These are phyloP conservation scores for Meganola albula DNA, from an alignment of 2,888 invertebrate species.

Conservation along the genomic window DNA sequence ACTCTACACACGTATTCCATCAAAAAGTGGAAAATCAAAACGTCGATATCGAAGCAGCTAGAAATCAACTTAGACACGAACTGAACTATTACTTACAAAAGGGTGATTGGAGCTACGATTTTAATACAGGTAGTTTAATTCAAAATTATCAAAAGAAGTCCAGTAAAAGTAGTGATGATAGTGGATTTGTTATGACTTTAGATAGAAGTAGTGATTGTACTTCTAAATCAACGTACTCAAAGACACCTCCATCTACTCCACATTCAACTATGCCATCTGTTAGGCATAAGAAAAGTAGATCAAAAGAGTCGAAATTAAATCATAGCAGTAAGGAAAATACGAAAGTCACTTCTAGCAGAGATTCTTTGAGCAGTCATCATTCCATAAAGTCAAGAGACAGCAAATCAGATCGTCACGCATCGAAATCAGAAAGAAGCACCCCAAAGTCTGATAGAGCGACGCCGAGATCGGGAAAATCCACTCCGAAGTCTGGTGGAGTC, in stretches of 20 bases:
- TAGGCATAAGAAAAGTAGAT: slow-evolving; percentile 68
- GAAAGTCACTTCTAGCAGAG: slow-evolving; percentile 68
- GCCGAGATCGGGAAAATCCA: slow-evolving; percentile 61
- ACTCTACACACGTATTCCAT: slow-evolving; percentile 78
- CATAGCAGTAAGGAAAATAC: slow-evolving; percentile 55
- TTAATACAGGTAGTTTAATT: slow-evolving; percentile 68
- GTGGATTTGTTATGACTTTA: slow-evolving; percentile 72
- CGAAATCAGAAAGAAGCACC: slow-evolving; percentile 69
- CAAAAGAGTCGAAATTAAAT: slow-evolving; percentile 67
- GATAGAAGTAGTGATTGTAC: slow-evolving; percentile 73
- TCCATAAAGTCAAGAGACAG: slow-evolving; percentile 70
- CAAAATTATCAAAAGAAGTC: slow-evolving; percentile 74
- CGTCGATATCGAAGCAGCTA: slow-evolving; percentile 65
- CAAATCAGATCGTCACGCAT: slow-evolving; percentile 67
- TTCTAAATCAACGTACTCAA: slow-evolving; percentile 69
- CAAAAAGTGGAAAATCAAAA: slow-evolving; percentile 62
- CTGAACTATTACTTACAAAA: slow-evolving; percentile 71
- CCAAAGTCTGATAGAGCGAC: slow-evolving; percentile 69
- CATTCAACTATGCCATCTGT: slow-evolving; percentile 68
- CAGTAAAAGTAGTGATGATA: slow-evolving; percentile 72
- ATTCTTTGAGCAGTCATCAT: slow-evolving; percentile 72
- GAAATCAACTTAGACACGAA: slow-evolving; percentile 68
- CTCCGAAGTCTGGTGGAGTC: slow-evolving; percentile 63
- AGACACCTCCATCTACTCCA: slow-evolving; percentile 70
- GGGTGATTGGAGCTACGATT: slow-evolving; percentile 73